phyloP scores from a whole-genome alignment of 2,113 vertebrate species.

The Otolemur garnettii region DNA sequence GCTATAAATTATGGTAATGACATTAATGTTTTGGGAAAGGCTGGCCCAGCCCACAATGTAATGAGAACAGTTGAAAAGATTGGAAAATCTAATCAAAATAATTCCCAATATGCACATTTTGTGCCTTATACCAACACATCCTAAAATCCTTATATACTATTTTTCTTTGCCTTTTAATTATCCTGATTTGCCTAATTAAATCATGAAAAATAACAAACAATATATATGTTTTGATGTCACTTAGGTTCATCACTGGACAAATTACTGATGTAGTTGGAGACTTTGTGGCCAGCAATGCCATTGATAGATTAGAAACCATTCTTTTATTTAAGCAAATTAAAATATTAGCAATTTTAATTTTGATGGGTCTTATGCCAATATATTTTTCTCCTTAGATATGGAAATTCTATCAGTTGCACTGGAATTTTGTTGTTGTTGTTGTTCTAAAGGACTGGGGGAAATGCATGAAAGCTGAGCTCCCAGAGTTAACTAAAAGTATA shows the following conservation, averaged over 20 bases:
- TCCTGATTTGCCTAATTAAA: not conserved
- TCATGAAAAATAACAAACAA: slow-evolving; percentile 7
- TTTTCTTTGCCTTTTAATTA: slow-evolving; percentile 35
- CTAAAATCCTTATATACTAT: not conserved
- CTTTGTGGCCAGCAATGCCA: not conserved
- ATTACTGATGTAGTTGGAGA: not conserved
- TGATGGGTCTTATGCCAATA: not conserved
- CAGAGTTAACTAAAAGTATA: slow-evolving; percentile 17
- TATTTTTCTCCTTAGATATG: not conserved
- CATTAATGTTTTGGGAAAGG: not conserved
- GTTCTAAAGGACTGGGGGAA: not conserved
- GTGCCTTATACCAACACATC: slow-evolving; percentile 28
- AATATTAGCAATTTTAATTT: slow-evolving; percentile 29
- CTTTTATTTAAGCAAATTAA: not conserved
- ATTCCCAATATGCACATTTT: not conserved
- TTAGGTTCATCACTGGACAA: slow-evolving; percentile 42
- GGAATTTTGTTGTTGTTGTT: not conserved
- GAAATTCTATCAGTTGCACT: not conserved
- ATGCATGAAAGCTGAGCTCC: not conserved
- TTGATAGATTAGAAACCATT: not conserved
- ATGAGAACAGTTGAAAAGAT: not conserved
- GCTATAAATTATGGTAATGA: not conserved
- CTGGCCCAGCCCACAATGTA: not conserved
- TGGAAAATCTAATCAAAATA: slow-evolving; percentile 2
- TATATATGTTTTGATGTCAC: not conserved